Base-by-base conservation (phyloP, 2,113 vertebrate species). In the Microcebus jonahi region DNA sequence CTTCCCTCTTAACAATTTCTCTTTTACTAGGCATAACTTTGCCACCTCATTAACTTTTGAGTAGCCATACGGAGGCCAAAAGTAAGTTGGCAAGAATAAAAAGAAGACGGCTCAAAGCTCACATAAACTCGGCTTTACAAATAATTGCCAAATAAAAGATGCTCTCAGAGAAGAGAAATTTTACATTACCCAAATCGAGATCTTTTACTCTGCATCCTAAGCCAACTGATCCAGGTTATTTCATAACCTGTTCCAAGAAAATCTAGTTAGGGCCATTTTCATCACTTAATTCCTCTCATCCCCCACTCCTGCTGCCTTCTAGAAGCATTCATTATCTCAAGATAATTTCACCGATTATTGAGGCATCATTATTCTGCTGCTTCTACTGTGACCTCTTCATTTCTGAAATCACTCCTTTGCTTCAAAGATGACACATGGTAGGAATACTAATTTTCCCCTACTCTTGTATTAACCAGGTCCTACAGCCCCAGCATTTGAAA, bases 391-490 rank as follows among this genome's bases (percentile, higher is more conserved):
- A 96, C 67, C 67, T 92, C 95, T 92, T 96, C 73, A 61, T 94
- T 96, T 73, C 80, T 92, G 75, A 97, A 96, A 87, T 90, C 83
- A 93, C 68, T 89, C 68, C 53, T 96, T 97, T 95, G 79, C 84
- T 90, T 96, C 94, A 36, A 86, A 94, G 57, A 92, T 81, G 92
- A 65, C 84, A 85, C 3, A 13, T 85, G 73, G 53, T 42, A 92
- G 67, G 94, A 92, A 95, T 90, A 81, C 59, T 61, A 70, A 81
- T 95, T 65, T 70, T 76, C 39, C 23, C 36, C 84, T 80, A 76
- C 7, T 80, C 45, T 45, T 83, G 5, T 82, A 48, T 95, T 89
- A 90, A 59, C 50, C 27, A 92, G 75, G 53, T 87, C 67, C 73
- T 48, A n/a, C 25, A 77, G 75, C 18, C 50, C 50, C 48, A 70